Percentiles rank a stretch among this genome's conserved stretches.
These are phyloP conservation scores for Microctonus brassicae DNA, from an alignment of 2,888 invertebrate species.

Conservation along the genomic window DNA sequence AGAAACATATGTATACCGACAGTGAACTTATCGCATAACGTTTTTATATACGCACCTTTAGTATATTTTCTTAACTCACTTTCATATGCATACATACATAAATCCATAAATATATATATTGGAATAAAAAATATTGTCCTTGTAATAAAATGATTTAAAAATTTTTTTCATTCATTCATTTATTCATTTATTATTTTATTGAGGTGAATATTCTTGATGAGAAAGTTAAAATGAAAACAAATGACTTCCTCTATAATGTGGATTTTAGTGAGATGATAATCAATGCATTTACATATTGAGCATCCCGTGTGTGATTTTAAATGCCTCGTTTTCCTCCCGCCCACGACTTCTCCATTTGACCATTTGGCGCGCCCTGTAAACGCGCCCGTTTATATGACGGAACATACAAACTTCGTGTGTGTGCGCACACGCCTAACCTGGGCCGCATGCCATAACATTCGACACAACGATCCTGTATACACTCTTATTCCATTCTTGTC, in stretches of 20 bases:
- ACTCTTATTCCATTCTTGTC: constrained; percentile 27
- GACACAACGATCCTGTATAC: constrained; percentile 20
- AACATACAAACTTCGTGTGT: constrained; percentile 32
- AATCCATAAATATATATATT: background rate
- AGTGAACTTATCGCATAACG: constrained; percentile 13
- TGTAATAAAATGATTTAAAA: background rate
- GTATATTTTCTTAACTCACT: background rate
- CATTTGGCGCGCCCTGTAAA: constrained; percentile 10
- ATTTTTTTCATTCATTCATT: constrained; percentile 5
- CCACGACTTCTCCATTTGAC: constrained; percentile 26
- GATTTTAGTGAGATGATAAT: constrained; percentile 38
- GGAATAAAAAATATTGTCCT: background rate
- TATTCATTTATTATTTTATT: constrained; percentile 4
- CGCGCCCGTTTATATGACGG: background rate
- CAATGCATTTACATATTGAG: constrained; percentile 36
- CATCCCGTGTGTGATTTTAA: constrained; percentile 33
- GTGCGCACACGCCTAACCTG: background rate
- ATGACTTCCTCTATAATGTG: constrained; percentile 30
- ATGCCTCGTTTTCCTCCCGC: constrained; percentile 34
- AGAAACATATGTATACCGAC: constrained; percentile 57
- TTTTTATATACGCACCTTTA: background rate
- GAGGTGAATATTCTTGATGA: background rate
- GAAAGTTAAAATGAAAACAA: constrained; percentile 25
- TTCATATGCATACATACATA: background rate
- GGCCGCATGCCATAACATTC: constrained; percentile 20